Percentiles rank a stretch among this genome's conserved stretches.
Evolutionary conservation across 2,113 vertebrate genomes (phyloP).

Genomic region (Opisthocomus hoazin): DNA sequence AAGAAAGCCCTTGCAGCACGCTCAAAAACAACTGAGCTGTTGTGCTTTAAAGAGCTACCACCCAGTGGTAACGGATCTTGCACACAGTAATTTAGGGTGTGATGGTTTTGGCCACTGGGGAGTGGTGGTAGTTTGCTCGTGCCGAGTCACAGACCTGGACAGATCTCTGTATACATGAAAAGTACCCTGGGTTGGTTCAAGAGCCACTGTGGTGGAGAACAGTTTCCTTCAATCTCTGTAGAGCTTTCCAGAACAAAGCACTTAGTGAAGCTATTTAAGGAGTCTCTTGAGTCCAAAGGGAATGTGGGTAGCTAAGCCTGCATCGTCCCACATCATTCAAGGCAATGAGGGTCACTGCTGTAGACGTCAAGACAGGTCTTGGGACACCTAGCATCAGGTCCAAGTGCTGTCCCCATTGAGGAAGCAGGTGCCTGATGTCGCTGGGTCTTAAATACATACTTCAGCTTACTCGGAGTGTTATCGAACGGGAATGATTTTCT

Average conservation of each 20-base stretch:
- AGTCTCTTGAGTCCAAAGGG: background rate
- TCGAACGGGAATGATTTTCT: background rate
- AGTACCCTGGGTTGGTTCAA: background rate
- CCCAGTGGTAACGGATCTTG: background rate
- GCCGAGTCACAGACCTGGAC: background rate
- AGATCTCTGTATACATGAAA: background rate
- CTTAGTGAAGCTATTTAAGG: background rate
- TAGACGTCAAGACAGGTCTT: background rate
- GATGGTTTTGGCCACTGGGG: background rate
- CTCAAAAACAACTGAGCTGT: background rate
- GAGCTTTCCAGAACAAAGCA: background rate
- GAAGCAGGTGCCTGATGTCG: background rate
- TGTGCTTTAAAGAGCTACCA: background rate
- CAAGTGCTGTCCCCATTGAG: background rate
- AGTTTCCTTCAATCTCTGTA: background rate
- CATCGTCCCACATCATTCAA: rapidly evolving
- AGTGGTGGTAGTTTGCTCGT: background rate
- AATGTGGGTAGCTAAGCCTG: background rate
- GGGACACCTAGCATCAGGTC: background rate
- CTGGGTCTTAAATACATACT: background rate
- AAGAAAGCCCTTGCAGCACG: background rate
- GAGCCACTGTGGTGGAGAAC: background rate
- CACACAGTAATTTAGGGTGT: rapidly evolving
- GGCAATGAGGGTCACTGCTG: background rate
- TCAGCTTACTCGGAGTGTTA: background rate